phyloP scores from a whole-genome alignment of 2,113 vertebrate species.

The Solea senegalensis region DNA sequence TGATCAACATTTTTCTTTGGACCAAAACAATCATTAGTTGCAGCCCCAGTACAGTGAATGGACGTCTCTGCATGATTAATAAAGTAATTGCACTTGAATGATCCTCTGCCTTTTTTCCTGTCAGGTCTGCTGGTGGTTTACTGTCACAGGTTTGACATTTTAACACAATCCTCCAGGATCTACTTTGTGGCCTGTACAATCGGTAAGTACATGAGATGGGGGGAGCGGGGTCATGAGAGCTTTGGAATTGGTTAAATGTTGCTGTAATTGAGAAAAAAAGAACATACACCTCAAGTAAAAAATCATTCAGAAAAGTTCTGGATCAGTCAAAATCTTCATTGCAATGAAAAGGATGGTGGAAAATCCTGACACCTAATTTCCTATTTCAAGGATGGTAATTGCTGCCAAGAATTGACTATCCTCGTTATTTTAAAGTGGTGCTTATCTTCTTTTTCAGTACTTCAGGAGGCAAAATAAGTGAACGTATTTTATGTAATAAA shows the following conservation, averaged over 20 bases:
- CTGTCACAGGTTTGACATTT: constrained; percentile 95
- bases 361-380: background rate
- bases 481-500: too few species aligned
- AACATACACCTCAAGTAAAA: background rate
- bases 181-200: constrained; percentile 95
- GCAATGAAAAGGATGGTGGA: background rate
- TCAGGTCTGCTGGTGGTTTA: constrained; percentile 93
- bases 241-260: background rate
- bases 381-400: background rate
- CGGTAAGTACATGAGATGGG: constrained; percentile 78
- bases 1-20: too few species aligned
- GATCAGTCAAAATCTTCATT: too few species aligned
- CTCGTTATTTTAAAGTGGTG: too few species aligned
- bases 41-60: too few species aligned
- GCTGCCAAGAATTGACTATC: too few species aligned
- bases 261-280: background rate
- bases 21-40: too few species aligned
- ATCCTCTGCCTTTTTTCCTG: background rate
- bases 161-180: constrained; percentile 90
- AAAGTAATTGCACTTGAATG: too few species aligned
- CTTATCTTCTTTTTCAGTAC: too few species aligned
- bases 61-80: too few species aligned
- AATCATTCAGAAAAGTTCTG: too few species aligned
- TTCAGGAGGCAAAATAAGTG: too few species aligned
- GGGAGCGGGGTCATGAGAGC: background rate